Percentiles rank a stretch among this genome's conserved stretches.
phyloP scores from a whole-genome alignment of 2,113 vertebrate species.

The Toxostoma redivivum region DNA sequence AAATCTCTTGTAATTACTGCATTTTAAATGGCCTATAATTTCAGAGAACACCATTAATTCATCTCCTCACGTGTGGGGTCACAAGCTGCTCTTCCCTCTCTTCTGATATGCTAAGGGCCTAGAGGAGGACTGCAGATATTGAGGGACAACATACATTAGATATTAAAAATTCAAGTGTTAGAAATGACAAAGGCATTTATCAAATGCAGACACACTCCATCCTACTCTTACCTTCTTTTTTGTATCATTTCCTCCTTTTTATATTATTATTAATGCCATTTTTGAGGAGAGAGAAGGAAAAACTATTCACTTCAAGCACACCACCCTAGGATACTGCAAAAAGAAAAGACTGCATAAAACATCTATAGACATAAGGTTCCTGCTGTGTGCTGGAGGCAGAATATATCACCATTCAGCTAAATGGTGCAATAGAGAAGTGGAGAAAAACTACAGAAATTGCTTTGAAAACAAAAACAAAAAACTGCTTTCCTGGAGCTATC shows the following conservation, averaged over 20 bases:
- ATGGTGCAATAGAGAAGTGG: background rate
- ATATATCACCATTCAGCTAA: background rate
- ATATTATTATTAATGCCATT: background rate
- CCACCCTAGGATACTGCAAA: background rate
- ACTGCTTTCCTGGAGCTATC: slow-evolving; percentile 26
- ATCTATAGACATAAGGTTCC: background rate
- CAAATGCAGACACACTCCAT: background rate
- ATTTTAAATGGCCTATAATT: background rate
- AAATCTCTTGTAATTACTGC: background rate
- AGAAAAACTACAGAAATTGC: slow-evolving; percentile 40
- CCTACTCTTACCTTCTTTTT: background rate
- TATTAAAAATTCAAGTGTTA: background rate
- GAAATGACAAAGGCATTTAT: background rate
- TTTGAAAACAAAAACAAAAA: slow-evolving; percentile 26
- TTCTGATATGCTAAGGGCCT: background rate
- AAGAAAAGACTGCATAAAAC: background rate
- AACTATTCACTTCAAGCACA: background rate
- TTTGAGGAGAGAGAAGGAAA: background rate
- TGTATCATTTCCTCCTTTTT: background rate
- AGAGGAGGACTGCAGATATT: background rate
- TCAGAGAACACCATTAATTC: background rate
- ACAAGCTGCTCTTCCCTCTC: background rate
- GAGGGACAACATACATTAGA: background rate
- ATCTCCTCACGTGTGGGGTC: background rate
- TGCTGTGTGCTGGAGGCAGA: slow-evolving; percentile 21